Evolutionary conservation across 2,797 vertebrate species (phyloP), one percentile per base, ranked within the genome.

Genomic region (Sebastes aleutianus): DNA sequence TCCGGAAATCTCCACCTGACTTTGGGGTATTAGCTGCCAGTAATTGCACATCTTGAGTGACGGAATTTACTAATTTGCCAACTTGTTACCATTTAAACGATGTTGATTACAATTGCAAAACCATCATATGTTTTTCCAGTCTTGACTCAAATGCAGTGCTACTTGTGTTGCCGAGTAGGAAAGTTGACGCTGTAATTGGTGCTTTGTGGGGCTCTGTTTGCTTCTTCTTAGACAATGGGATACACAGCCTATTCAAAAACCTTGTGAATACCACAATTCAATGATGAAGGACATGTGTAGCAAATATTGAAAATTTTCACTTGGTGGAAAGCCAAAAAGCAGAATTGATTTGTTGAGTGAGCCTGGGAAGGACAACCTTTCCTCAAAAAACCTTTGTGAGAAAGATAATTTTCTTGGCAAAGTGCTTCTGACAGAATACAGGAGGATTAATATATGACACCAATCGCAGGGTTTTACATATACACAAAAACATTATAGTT

Each of bases 261-360:
- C 58, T 14, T 54, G 18, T 84, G 82, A 89, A 91, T 83, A 39
- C 59, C 39, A 34, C 70, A 61, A 83, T 87, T 84, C 71, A 80
- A 5, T 36, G 85, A 86, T 87, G 86, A 92, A 87, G 86, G 89
- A 91, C 80, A 65, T 79, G 85, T 86, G 89, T 74, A 43, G 85
- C 81, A 91, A 91, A 89, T 85, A 88, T 80, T 79, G 78, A 70
- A 78, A 65, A 70, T 74, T 61, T 76, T 34, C 68, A 74, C 50
- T 85, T 82, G 82, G 82, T 79, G 70, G 43, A 74, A 84, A 86
- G 86, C 86, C 82, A 87, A 85, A 88, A 87, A 87, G 79, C 82
- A 56, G 73, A 84, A 85, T 87, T 83, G 85, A 90, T 87, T 91
- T 83, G 70, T 82, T 24, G 68, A 80, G 24, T 39, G 81, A 86